A percentile compares a stretch with the other conserved stretches of the same genome.
phyloP scores from a whole-genome alignment of 2,797 vertebrate genomes.

The Coregonus sp. region DNA sequence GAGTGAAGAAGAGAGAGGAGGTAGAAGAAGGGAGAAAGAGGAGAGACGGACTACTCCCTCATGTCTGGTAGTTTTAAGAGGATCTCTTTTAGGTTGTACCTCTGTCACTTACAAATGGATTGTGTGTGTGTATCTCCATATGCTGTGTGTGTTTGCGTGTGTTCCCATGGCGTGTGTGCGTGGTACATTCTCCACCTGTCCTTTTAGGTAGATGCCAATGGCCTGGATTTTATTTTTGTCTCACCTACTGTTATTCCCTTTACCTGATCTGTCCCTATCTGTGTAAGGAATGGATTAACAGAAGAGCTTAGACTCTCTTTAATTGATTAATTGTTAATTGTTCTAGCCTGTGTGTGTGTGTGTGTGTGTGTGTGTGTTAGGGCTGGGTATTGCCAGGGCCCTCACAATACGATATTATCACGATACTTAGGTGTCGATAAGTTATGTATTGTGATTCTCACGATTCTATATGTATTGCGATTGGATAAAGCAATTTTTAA shows the following conservation, averaged over 20 bases:
- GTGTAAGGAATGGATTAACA: background rate
- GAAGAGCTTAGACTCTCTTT: constrained; percentile 7
- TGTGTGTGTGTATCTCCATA: background rate
- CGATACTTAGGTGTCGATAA: no score
- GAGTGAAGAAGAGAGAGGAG: no score
- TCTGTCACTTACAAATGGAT: no score
- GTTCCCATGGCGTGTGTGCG: background rate
- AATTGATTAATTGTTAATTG: constrained; percentile 16
- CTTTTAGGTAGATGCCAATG: background rate
- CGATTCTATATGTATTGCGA: no score
- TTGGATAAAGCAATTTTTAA: no score
- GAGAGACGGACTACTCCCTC: background rate
- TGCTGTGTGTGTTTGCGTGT: background rate
- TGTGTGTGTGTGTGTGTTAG: background rate
- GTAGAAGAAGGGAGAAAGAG: background rate
- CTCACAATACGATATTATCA: no score
- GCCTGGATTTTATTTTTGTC: background rate
- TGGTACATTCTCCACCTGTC: background rate
- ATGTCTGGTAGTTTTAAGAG: background rate
- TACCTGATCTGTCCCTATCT: background rate
- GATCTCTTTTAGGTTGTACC: no score
- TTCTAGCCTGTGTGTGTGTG: background rate
- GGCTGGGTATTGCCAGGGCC: no score
- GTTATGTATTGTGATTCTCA: no score
- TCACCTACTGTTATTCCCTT: background rate